phyloP scores from a whole-genome alignment of 2,113 vertebrate species.

The Columba livia region DNA sequence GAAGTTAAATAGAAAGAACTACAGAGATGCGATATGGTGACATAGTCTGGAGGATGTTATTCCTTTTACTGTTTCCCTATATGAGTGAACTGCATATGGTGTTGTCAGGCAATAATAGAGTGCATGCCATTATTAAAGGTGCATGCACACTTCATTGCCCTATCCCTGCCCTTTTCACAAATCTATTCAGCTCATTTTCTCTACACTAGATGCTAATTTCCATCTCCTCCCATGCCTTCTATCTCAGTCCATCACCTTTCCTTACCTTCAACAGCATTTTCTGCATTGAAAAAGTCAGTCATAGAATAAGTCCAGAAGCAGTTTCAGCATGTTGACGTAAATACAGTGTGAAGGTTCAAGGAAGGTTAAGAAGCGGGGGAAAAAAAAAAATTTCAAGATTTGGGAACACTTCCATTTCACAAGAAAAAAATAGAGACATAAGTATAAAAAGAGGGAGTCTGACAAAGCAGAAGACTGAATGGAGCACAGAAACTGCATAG shows the following conservation, averaged over 20 bases:
- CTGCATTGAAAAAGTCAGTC: background rate
- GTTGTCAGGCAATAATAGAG: background rate
- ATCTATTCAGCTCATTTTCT: background rate
- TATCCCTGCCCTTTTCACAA: background rate
- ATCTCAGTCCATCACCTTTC: background rate
- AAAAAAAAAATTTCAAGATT: background rate
- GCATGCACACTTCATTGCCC: background rate
- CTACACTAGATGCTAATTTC: background rate
- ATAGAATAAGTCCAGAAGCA: background rate
- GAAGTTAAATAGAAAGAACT: background rate
- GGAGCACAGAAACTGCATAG: background rate
- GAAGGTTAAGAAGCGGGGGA: background rate
- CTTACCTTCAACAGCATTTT: background rate
- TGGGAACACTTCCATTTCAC: background rate
- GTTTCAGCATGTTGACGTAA: background rate
- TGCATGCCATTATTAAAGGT: background rate
- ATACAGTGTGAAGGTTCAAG: background rate
- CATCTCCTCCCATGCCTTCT: background rate
- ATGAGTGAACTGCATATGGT: rapidly evolving
- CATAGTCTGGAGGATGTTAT: background rate
- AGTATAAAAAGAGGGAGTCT: background rate
- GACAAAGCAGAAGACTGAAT: background rate
- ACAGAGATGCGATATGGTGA: rapidly evolving
- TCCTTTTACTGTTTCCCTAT: background rate
- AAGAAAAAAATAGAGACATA: rapidly evolving